These are phyloP conservation scores for Heterocephalus glaber DNA, from an alignment of 2,113 vertebrate species.

Conservation along the genomic window DNA sequence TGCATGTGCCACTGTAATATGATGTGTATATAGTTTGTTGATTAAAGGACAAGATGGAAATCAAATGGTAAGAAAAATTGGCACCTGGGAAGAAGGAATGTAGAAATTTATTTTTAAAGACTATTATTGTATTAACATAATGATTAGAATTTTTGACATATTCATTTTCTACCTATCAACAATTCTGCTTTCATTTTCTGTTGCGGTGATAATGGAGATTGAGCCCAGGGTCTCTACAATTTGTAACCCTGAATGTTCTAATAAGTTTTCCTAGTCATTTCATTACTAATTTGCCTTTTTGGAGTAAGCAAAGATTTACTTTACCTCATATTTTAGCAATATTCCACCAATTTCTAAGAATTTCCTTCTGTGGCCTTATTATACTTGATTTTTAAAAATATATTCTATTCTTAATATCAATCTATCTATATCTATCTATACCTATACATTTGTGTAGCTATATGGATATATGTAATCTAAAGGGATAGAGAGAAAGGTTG, in stretches of 20 bases:
- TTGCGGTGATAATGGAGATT: background rate
- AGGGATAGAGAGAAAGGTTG: background rate
- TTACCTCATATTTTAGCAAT: background rate
- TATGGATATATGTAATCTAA: background rate
- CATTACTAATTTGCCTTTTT: background rate
- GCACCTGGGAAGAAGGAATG: background rate
- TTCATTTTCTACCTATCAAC: background rate
- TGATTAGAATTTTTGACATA: background rate
- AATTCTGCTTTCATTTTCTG: background rate
- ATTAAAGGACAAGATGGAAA: background rate
- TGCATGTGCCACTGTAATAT: too few relatives aligned
- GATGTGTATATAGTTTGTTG: background rate
- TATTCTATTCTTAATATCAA: background rate
- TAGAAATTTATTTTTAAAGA: background rate
- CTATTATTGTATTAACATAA: background rate
- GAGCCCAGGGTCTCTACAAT: background rate
- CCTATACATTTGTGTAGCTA: background rate
- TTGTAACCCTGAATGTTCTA: background rate
- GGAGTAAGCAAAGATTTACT: background rate
- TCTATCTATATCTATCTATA: background rate
- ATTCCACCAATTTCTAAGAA: background rate
- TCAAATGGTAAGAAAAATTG: background rate
- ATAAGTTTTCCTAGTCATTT: background rate
- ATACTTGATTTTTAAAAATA: background rate
- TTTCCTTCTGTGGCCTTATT: background rate